Evolutionary conservation across 2,113 vertebrate genomes (phyloP).

Genomic region (Rana temporaria): DNA sequence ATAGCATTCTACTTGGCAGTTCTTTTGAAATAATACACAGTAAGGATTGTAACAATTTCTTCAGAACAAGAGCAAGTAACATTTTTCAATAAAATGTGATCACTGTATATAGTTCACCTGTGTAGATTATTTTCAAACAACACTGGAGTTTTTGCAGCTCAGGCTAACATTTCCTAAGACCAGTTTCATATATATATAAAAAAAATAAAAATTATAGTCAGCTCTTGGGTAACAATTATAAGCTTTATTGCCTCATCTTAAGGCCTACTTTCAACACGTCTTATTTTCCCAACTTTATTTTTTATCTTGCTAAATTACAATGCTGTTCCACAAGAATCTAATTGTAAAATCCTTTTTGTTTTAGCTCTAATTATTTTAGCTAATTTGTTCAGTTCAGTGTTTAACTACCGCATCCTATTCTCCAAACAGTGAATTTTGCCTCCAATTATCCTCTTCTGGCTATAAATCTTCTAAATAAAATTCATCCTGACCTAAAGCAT

Average conservation of each 20-base stretch:
- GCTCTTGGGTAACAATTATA: not conserved
- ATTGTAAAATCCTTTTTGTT: conserved; percentile 46
- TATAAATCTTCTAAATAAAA: conserved; percentile 59
- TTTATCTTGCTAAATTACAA: conserved; percentile 24
- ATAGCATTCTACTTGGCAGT: too few relatives aligned
- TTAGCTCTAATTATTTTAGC: not conserved
- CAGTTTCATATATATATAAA: not conserved
- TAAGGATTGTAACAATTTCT: too few relatives aligned
- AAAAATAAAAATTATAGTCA: not conserved
- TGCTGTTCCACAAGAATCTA: conserved; percentile 28
- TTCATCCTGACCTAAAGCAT: conserved; percentile 57
- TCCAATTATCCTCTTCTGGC: conserved; percentile 54
- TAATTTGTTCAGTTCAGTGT: conserved; percentile 33
- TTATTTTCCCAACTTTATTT: conserved; percentile 6
- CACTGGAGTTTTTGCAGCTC: too few relatives aligned
- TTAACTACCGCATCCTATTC: conserved; percentile 51
- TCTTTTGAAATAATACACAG: too few relatives aligned
- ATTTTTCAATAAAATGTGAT: too few relatives aligned
- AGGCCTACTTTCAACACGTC: conserved; percentile 3
- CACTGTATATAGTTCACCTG: too few relatives aligned
- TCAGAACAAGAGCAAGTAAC: too few relatives aligned
- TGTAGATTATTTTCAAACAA: too few relatives aligned
- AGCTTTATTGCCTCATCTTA: not conserved
- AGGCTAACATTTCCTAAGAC: too few relatives aligned
- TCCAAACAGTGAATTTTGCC: conserved; percentile 34